Evolutionary conservation across 2,888 invertebrate species (phyloP), one percentile per base, ranked within the genome.

Genomic region (Machimus atricapillus): DNA sequence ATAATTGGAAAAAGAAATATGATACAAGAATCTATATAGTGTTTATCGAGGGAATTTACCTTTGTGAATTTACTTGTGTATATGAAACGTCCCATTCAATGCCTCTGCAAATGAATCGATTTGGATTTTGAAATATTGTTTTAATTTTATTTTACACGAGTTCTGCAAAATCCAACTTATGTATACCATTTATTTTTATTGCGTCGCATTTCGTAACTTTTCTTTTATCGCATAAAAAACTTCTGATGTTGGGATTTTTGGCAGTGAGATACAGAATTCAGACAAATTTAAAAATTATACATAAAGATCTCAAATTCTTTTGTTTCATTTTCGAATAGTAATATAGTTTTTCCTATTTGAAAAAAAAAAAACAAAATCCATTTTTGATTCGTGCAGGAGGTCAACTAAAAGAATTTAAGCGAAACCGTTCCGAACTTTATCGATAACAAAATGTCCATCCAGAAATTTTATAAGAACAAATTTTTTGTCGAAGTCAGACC

Each of bases 381-480:
- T 31, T 46, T 12, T 46, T 16, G 74, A 85, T 74, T 74, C 74
- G 73, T 23, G 19, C 46, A 46, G 8, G 31, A 74, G 46, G 40
- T 40, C 37, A 23, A 85, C 37, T 43, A 74, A 27, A 74, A 31
- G 85, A 85, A 85, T 85, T 85, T 85, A 85, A 58, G 66, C 66
- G 58, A 85, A 85, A 85, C 85, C 85, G 85, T 85, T 74, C 85
- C 85, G 85, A 43, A 74, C 40, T 27, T 83, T 74, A 43, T 74
- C 58, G 74, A 74, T 27, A 85, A 85, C 74, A 74, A 74, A 74
- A 74, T 74, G 31, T 85, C 85, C 85, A 85, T 85, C 85, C 85
- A 74, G 27, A 85, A 27, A 43, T 73, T 74, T 74, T 74, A 85
- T 74, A 85, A 27, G 43, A 46, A 37, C n/a, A 31, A 14, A 2